phyloP scores from a whole-genome alignment of 2,888 invertebrate species.

The Patella pellucida region DNA sequence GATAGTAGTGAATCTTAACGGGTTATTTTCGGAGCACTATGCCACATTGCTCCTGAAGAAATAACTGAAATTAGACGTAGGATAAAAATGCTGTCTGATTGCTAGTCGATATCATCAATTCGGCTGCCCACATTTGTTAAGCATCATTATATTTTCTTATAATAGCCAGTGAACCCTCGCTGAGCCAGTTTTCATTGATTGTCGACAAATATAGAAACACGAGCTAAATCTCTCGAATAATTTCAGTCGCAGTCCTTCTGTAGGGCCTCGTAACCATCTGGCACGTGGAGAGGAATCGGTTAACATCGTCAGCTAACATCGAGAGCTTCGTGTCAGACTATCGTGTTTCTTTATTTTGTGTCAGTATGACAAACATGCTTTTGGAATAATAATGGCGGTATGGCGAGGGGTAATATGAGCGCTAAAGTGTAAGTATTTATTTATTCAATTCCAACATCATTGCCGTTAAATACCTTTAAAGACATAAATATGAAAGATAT shows the following conservation, averaged over 20 bases:
- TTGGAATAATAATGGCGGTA: background rate
- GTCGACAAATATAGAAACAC: constrained; percentile 6
- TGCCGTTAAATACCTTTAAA: too few relatives aligned
- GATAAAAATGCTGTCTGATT: background rate
- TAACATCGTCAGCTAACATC: background rate
- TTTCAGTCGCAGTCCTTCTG: background rate
- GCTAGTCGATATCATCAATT: constrained; percentile 1
- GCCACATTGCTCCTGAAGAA: too few relatives aligned
- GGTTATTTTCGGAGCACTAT: too few relatives aligned
- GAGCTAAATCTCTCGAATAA: background rate
- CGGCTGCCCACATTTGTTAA: background rate
- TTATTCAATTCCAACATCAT: background rate
- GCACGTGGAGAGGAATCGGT: background rate
- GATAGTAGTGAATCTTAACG: too few relatives aligned
- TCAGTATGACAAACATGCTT: background rate
- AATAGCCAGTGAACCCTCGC: background rate
- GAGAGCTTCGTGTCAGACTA: too few relatives aligned
- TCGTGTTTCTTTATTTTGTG: background rate
- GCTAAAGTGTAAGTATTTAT: constrained; percentile 18
- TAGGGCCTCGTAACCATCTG: background rate
- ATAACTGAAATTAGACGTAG: background rate
- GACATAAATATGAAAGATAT: too few relatives aligned
- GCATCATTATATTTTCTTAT: constrained; percentile 7
- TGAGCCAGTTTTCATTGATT: background rate
- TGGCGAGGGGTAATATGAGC: constrained; percentile 17